phyloP scores from a whole-genome alignment of 2,113 vertebrate species.

The Erythrocebus patas region DNA sequence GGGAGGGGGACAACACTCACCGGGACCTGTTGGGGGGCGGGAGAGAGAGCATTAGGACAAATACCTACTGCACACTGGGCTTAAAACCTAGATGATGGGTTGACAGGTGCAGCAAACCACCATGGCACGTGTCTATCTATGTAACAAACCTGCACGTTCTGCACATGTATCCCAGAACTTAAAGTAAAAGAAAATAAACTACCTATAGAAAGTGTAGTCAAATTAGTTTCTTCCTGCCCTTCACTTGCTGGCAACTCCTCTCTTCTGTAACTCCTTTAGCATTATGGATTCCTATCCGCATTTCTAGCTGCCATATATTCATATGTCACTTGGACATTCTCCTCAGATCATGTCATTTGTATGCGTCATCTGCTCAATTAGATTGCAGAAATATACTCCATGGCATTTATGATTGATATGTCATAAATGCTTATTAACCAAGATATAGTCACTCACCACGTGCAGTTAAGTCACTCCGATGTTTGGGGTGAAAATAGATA shows the following conservation, averaged over 20 bases:
- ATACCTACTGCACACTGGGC: too few species aligned
- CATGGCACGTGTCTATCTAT: too few species aligned
- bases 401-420: not conserved
- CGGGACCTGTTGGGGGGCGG: fast-evolving
- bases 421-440: not conserved
- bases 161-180: too few species aligned
- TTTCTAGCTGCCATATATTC: not conserved
- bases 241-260: not conserved
- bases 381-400: not conserved
- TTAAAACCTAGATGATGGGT: too few species aligned
- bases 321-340: not conserved
- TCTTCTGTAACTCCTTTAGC: not conserved
- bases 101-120: too few species aligned
- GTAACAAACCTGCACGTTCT: too few species aligned
- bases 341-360: not conserved
- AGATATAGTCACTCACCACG: not conserved
- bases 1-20: too few species aligned
- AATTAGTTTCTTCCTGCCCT: not conserved
- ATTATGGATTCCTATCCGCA: not conserved
- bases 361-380: not conserved
- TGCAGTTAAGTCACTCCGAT: not conserved
- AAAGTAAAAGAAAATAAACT: not conserved
- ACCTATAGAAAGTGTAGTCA: not conserved
- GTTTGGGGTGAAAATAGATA: not conserved
- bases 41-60: too few species aligned